Base-by-base conservation (phyloP, 37 sponge, comb jelly and placozoan genomes). In the Halisarca cf. caerulea region DNA sequence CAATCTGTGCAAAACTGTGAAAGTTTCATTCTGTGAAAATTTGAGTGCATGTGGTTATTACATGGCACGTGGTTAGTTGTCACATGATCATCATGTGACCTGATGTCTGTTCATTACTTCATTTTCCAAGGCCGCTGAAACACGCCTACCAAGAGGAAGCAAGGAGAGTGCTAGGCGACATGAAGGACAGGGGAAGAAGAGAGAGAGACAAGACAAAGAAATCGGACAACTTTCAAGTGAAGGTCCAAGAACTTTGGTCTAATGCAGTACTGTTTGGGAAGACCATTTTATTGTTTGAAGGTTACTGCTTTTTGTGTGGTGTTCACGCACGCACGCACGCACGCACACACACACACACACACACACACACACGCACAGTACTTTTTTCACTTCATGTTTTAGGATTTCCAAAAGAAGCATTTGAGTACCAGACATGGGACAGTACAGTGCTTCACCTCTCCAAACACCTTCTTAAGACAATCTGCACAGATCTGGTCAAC, bases 251-350 rank as follows among this genome's bases (percentile, higher is more conserved):
- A 18, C 60, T 92, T 45, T 95, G 86, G 84, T 86, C 75, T 30
- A 72, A 34, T 17, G 57, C 86, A 5, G 86, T 39, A 21, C 91
- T 95, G 25, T 95, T 90, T 81, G 82, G 59, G 51, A 92, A 90
- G 34, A 90, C 87, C 4, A 88, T 92, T 38, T 45, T 55, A 21
- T 61, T 83, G 4, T 95, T 92, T 84, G 81, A 90, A 86, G 96
- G 96, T 92, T 44, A n/a, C n/a, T n/a, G n/a, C n/a, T n/a, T n/a
- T n/a, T n/a, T n/a, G n/a, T n/a, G n/a, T n/a, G n/a, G n/a, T n/a
- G n/a, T n/a, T n/a, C 51, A 47, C 11, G 51, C 51, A 47, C 11
- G 38, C 4, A 30, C 58, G 7, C 58, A 28, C 80, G 9, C 30
- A 53, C 30, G 4, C 45, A 79, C 38, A 34, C 74, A 38, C 74